Evolutionary conservation across 2,797 vertebrate genomes (phyloP).

Genomic region (Chloroceryle inda): DNA sequence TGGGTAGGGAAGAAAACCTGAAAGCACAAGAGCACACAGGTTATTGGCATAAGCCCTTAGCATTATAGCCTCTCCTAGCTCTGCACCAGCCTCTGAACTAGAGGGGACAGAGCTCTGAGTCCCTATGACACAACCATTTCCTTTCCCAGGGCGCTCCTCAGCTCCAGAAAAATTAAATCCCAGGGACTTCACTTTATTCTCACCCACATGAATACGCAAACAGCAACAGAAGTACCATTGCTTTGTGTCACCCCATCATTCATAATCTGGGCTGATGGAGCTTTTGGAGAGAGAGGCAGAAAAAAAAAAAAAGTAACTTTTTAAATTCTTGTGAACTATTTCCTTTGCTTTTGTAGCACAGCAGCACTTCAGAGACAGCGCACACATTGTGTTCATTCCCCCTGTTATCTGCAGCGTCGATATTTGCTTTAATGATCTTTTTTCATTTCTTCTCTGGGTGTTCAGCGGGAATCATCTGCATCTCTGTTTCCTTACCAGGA

Average conservation of each 20-base stretch:
- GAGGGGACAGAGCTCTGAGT: background rate
- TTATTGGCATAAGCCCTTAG: background rate
- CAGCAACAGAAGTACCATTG: background rate
- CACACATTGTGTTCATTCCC: background rate
- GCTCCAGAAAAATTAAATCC: background rate
- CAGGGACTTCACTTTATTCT: background rate
- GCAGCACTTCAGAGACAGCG: background rate
- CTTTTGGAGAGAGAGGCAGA: background rate
- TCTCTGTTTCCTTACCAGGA: constrained; percentile 12
- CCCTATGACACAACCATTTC: background rate
- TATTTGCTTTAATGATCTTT: constrained; percentile 55
- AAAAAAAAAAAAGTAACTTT: background rate
- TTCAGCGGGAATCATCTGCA: constrained; percentile 23
- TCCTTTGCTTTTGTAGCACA: background rate
- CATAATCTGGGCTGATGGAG: background rate
- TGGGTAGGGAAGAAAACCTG: background rate
- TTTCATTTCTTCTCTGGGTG: constrained; percentile 24
- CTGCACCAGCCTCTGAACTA: background rate
- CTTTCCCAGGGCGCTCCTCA: background rate
- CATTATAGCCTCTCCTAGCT: background rate
- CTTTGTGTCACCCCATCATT: background rate
- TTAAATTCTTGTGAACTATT: constrained; percentile 12
- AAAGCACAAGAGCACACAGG: background rate
- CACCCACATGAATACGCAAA: background rate
- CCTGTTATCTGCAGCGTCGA: background rate